A percentile compares a stretch with the other conserved stretches of the same genome.
These are phyloP conservation scores for Cydia pomonella DNA, from an alignment of 1,140 invertebrate species.

Conservation along the genomic window DNA sequence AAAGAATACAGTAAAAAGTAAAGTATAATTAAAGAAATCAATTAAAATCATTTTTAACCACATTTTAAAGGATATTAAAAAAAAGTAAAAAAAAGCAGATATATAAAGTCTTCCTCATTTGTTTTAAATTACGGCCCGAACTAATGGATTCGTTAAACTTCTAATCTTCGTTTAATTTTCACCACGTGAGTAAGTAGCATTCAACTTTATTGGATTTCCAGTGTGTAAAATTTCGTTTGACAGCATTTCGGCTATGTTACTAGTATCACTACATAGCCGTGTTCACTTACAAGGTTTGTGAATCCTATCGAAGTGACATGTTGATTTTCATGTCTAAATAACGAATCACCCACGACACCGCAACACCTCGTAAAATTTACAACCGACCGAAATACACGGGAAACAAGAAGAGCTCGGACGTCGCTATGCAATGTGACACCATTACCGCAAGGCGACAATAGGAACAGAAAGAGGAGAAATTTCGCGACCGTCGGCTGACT, in stretches of 20 bases:
- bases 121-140: no score
- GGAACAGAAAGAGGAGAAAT: constrained; percentile 60
- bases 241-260: not conserved
- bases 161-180: no score
- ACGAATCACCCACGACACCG: constrained; percentile 20
- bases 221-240: not conserved
- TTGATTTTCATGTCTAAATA: constrained; percentile 7
- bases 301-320: not conserved
- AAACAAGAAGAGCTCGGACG: constrained; percentile 48
- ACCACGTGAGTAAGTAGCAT: no score
- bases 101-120: no score
- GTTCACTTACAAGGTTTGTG: no score
- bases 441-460: constrained; percentile 59
- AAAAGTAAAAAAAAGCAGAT: no score
- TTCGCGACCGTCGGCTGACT: constrained; percentile 47
- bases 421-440: constrained; percentile 68
- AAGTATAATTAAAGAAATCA: no score
- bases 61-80: not conserved
- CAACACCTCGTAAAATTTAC: constrained; percentile 46
- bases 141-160: no score
- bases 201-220: not conserved
- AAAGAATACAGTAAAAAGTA: no score
- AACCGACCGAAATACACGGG: constrained; percentile 50
- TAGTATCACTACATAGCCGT: no score
- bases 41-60: no score